Base-by-base conservation (phyloP, 2,113 vertebrate species). In the Scortum barcoo region DNA sequence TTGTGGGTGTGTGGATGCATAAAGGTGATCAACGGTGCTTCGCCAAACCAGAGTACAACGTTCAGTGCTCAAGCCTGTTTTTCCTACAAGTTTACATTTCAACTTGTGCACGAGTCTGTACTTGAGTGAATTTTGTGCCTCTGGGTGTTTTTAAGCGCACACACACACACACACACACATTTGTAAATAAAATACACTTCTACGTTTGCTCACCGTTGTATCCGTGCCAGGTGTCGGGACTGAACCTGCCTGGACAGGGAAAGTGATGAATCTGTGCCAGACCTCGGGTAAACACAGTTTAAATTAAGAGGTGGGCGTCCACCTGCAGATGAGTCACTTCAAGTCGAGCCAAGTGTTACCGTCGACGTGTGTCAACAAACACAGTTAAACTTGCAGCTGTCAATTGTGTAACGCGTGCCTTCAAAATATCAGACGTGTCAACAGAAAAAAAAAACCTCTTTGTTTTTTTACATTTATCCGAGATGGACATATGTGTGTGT, bases 101-200 rank as follows among this genome's bases (percentile, higher is more conserved):
- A 8, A 51, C 58, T 66, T 72, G 33, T 58, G 57, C 11, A 30
- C 26, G 28, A 72, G 74, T 63, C 61, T 67, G 53, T 16, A 24
- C 60, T 46, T 28, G 44, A 72, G n/a, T 19, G 22, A 5, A 30
- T 50, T 60, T 48, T 67, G 22, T 9, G 26, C 30, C 28, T 0
- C 0, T 0, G 30, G 57, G 17, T 28, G 50, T 40, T 69, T 69
- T 56, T 19, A 19, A 12, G n/a, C 7, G 42, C 66, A 17, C 13
- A 61, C 38, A 60, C 80, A 79, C 36, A 40, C 33, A 54, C 1
- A 51, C 40, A 46, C 50, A 9, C 48, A 4, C 14, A 57, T 17
- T 44, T 14, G 7, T n/a, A 24, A 46, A 46, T 1, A 24, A 24
- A 46, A 46, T 1, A 24, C 14, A 22, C 50, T 24, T 13, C 40